Percentiles rank a stretch among this genome's conserved stretches.
Evolutionary conservation across 2,797 vertebrate species (phyloP).

Genomic region (Helostoma temminkii): DNA sequence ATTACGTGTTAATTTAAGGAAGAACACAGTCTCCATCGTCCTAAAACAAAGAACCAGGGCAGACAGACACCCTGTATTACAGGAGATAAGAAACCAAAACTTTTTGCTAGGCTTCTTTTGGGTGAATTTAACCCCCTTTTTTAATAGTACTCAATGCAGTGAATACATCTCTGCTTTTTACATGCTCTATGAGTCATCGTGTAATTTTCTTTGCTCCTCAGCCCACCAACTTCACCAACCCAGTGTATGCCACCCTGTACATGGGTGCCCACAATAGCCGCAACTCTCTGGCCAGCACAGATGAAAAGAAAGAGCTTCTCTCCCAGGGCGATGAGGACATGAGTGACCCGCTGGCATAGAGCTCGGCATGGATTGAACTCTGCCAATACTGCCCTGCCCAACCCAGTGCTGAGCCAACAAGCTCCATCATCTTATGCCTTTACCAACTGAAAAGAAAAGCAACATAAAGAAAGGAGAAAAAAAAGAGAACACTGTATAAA

Average conservation of each 20-base stretch:
- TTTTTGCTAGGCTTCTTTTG: neutral
- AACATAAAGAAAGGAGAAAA: conserved; percentile 81
- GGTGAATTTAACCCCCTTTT: neutral
- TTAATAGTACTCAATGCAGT: conserved; percentile 65
- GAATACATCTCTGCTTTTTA: neutral
- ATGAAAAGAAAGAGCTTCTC: conserved; percentile 97
- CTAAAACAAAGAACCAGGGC: neutral
- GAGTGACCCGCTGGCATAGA: conserved; percentile 94
- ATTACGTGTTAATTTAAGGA: no score
- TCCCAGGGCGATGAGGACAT: conserved; percentile 93
- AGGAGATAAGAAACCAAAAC: neutral
- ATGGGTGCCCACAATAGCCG: conserved; percentile 97
- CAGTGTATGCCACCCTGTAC: conserved; percentile 97
- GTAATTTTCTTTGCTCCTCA: conserved; percentile 75
- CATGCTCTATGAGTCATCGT: conserved; percentile 16
- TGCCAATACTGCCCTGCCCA: conserved; percentile 62
- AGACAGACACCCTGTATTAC: neutral
- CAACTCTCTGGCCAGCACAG: conserved; percentile 97
- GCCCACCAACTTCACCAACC: conserved; percentile 99
- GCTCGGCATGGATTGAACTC: conserved; percentile 62
- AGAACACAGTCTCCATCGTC: no score
- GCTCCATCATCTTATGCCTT: conserved; percentile 80
- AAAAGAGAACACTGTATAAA: conserved; percentile 93
- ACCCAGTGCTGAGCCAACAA: conserved; percentile 65
- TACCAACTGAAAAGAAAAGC: conserved; percentile 82